Evolutionary conservation across 2,888 invertebrate genomes (phyloP).

Genomic region (Mythimna pallens): DNA sequence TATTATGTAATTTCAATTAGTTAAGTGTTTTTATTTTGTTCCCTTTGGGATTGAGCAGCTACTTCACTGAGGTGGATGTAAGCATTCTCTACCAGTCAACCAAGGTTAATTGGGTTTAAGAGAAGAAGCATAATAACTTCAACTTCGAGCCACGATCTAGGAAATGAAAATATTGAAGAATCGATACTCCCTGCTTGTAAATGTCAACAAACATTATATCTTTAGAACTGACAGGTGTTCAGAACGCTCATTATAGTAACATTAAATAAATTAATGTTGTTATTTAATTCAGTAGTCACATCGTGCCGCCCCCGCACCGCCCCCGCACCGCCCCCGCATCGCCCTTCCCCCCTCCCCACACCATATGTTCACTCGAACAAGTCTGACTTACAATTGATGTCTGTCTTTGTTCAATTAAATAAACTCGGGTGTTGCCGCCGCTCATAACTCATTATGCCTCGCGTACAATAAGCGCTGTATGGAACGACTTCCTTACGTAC

Average conservation of each 20-base stretch:
- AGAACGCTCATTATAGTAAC: neutral
- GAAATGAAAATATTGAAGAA: neutral
- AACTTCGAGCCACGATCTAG: neutral
- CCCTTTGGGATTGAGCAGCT: too few relatives aligned
- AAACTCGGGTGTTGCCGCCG: conserved; percentile 1
- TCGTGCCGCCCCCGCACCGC: neutral
- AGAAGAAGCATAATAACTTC: neutral
- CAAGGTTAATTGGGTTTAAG: neutral
- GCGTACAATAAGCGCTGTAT: neutral
- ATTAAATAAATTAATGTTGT: neutral
- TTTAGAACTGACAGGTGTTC: neutral
- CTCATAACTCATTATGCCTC: neutral
- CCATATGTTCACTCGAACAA: neutral
- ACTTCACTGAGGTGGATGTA: too few relatives aligned
- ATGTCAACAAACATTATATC: conserved; percentile 2
- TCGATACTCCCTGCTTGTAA: neutral
- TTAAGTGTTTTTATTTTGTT: too few relatives aligned
- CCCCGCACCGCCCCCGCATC: neutral
- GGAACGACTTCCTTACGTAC: neutral
- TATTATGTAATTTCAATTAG: too few relatives aligned
- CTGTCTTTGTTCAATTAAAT: conserved; percentile 22
- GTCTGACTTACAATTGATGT: conserved; percentile 1
- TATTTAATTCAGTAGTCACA: neutral
- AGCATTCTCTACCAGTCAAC: too few relatives aligned
- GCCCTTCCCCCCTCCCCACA: neutral